A percentile compares a stretch with the other conserved stretches of the same genome.
Conservation (phyloP, 2,888 invertebrate species). For the Griposia aprilina region DNA sequence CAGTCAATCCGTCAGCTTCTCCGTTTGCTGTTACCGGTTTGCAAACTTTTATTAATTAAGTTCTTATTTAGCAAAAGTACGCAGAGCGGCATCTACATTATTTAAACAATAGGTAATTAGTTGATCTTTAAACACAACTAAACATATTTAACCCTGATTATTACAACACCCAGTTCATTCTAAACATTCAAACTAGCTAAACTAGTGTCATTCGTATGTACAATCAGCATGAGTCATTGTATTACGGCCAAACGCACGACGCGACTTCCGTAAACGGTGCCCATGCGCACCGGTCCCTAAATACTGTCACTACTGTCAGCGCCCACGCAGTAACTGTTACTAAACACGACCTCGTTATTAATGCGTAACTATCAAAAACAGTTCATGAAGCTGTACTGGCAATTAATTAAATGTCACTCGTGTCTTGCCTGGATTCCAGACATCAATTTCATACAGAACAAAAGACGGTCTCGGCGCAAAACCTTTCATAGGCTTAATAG, state of each 20-base stretch:
- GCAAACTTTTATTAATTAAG: background rate
- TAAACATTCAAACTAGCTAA: conserved; percentile 33
- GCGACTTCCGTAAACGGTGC: conserved; percentile 67
- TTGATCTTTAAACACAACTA: background rate
- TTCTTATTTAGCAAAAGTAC: too few relatives aligned
- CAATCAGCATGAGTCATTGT: conserved; percentile 62
- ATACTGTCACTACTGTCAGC: conserved; percentile 55
- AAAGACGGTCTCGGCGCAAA: conserved; percentile 68
- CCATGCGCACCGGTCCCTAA: conserved; percentile 59
- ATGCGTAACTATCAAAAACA: conserved; percentile 53
- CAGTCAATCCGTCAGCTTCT: background rate
- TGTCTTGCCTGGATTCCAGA: conserved; percentile 59
- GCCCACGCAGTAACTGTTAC: conserved; percentile 60
- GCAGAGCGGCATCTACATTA: background rate
- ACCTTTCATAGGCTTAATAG: conserved; percentile 76
- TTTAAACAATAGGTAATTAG: conserved; percentile 8
- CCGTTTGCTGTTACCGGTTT: background rate
- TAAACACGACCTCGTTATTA: conserved; percentile 59
- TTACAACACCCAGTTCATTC: conserved; percentile 19
- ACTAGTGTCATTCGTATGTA: conserved; percentile 38
- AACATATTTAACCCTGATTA: conserved; percentile 2
- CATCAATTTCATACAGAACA: conserved; percentile 74
- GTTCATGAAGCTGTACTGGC: conserved; percentile 46
- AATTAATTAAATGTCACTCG: conserved; percentile 70
- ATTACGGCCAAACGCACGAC: conserved; percentile 54